Percentiles rank a stretch among this genome's conserved stretches.
phyloP scores from a whole-genome alignment of 2,113 vertebrate species.

The Prionailurus bengalensis region DNA sequence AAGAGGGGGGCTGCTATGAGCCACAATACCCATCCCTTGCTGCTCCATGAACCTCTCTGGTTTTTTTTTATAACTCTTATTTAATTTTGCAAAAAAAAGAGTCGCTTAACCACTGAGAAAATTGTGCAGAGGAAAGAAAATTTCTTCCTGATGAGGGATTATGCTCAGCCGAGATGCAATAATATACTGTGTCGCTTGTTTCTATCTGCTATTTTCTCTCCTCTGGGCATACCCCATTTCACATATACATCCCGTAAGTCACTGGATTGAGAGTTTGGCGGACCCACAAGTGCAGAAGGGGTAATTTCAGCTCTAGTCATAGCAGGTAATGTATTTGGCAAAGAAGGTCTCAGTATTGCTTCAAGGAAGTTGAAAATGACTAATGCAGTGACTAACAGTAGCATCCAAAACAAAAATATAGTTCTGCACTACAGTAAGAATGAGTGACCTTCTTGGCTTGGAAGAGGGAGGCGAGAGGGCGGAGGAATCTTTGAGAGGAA shows the following conservation, averaged over 20 bases:
- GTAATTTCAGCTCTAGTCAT: slow-evolving; percentile 57
- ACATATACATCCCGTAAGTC: slow-evolving; percentile 52
- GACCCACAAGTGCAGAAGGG: background rate
- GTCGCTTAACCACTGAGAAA: slow-evolving; percentile 84
- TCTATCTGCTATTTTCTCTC: slow-evolving; percentile 50
- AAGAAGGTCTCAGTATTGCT: slow-evolving; percentile 61
- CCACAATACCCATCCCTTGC: slow-evolving; percentile 67
- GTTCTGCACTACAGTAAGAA: slow-evolving; percentile 41
- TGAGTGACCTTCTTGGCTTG: slow-evolving; percentile 73
- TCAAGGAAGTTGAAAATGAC: slow-evolving; percentile 63
- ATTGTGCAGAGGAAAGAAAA: slow-evolving; percentile 79
- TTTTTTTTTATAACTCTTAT: slow-evolving; percentile 75
- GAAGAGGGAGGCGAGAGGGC: slow-evolving; percentile 52
- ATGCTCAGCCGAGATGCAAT: slow-evolving; percentile 76
- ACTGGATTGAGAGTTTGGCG: slow-evolving; percentile 49
- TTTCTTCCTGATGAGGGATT: slow-evolving; percentile 84
- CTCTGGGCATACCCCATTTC: slow-evolving; percentile 56
- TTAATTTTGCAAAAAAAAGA: slow-evolving; percentile 81
- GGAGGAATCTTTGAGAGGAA: slow-evolving; percentile 25
- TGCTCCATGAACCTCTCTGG: slow-evolving; percentile 48
- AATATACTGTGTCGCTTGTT: slow-evolving; percentile 67
- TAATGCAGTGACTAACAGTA: slow-evolving; percentile 30
- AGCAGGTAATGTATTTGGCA: slow-evolving; percentile 65
- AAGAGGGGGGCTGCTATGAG: slow-evolving; percentile 23
- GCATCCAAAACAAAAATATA: slow-evolving; percentile 63